A percentile compares a stretch with the other conserved stretches of the same genome.
phyloP scores from a whole-genome alignment of 2,888 invertebrate genomes.

The Alcis repandata region DNA sequence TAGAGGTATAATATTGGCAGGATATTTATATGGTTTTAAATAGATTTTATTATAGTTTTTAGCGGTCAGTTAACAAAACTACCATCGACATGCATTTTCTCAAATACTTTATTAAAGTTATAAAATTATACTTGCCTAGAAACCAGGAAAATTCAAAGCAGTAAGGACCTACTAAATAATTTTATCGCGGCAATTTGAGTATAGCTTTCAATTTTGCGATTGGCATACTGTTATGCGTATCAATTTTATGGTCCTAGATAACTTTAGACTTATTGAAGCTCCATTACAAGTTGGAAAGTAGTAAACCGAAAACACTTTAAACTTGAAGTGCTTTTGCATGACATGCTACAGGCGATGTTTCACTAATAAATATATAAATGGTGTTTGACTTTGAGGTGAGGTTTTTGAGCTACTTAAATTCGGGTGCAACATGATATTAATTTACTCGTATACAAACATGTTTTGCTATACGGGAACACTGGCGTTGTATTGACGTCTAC shows the following conservation, averaged over 20 bases:
- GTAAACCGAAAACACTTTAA: constrained; percentile 30
- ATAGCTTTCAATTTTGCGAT: constrained; percentile 34
- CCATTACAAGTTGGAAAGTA: constrained; percentile 36
- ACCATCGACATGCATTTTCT: background rate
- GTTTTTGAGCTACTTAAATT: background rate
- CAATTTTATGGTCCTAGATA: constrained; percentile 31
- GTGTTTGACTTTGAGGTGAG: constrained; percentile 3
- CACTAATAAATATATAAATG: constrained; percentile 23
- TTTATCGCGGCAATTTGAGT: constrained; percentile 20
- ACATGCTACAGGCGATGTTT: constrained; percentile 23
- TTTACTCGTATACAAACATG: no score
- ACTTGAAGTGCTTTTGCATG: constrained; percentile 33
- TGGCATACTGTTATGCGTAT: constrained; percentile 32
- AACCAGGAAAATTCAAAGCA: constrained; percentile 12
- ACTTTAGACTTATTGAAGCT: constrained; percentile 30
- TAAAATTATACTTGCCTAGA: background rate
- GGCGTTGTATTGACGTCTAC: no score
- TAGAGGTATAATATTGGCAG: no score
- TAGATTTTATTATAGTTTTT: no score
- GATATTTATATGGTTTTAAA: no score
- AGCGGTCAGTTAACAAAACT: background rate
- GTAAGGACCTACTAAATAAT: constrained; percentile 5
- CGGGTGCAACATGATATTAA: no score
- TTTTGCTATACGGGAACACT: no score
- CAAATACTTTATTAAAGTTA: background rate